Evolutionary conservation across 2,113 vertebrate species (phyloP).

Genomic region (Peromyscus leucopus): DNA sequence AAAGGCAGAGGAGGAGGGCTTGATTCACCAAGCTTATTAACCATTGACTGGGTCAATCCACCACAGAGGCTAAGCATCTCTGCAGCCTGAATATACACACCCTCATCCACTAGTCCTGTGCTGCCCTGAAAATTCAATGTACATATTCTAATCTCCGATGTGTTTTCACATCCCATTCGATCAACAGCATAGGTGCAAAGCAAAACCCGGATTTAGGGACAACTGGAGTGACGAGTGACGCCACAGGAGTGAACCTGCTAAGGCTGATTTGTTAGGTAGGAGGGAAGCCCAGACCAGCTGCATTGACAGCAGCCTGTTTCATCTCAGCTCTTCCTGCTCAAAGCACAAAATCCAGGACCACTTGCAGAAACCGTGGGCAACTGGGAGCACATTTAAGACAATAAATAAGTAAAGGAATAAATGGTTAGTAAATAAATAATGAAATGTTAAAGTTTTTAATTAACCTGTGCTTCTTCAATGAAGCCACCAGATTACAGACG

Average conservation of each 20-base stretch:
- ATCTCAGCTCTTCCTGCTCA: neutral
- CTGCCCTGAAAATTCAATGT: slow-evolving; percentile 17
- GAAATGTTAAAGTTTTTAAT: slow-evolving; percentile 43
- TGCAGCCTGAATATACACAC: neutral
- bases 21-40: neutral
- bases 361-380: neutral
- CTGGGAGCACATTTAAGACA: neutral
- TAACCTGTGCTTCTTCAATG: slow-evolving; percentile 14
- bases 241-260: neutral
- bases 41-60: neutral
- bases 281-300: neutral
- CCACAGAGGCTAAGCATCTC: neutral
- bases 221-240: slow-evolving; percentile 12
- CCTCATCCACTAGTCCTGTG: slow-evolving; percentile 51
- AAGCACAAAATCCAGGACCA: neutral
- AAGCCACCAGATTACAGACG: neutral
- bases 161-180: slow-evolving; percentile 68
- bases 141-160: slow-evolving; percentile 48
- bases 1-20: neutral
- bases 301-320: neutral
- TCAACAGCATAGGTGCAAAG: slow-evolving; percentile 43
- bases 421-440: neutral
- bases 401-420: neutral
- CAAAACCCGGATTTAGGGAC: slow-evolving; percentile 53
- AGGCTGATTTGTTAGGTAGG: neutral